Conservation (phyloP, 2,797 vertebrate genomes). For the Melanogrammus aeglefinus region DNA sequence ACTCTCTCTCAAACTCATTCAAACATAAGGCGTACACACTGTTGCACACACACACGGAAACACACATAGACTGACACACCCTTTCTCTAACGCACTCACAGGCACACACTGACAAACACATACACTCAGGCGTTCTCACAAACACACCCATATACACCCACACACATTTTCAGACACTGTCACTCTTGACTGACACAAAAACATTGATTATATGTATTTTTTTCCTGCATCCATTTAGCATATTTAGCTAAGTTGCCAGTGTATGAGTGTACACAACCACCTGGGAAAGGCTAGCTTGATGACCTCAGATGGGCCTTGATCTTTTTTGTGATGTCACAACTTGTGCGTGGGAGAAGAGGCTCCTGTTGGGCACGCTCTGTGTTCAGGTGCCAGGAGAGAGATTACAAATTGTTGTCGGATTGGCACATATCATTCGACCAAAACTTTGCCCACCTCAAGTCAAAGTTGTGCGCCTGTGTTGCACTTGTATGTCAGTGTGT, state of each 20-base stretch:
- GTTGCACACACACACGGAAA: not conserved
- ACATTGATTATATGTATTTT: no score
- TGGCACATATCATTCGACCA: no score
- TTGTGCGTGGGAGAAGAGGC: not conserved
- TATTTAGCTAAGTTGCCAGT: not conserved
- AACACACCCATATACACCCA: no score
- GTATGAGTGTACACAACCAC: not conserved
- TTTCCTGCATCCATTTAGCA: no score
- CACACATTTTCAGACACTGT: no score
- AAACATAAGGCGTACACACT: not conserved
- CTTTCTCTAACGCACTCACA: not conserved
- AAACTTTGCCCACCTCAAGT: no score
- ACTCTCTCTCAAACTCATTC: not conserved
- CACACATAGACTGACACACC: not conserved
- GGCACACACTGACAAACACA: not conserved
- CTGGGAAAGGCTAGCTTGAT: not conserved
- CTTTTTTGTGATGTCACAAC: not conserved
- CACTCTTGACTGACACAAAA: no score
- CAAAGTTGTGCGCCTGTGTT: no score
- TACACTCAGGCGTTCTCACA: constrained; percentile 10
- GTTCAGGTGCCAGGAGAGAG: no score
- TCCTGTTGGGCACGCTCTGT: no score
- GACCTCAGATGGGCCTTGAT: not conserved
- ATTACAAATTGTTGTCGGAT: no score
- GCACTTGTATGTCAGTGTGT: no score